These are phyloP conservation scores for Pogonocherus hispidulus DNA, from an alignment of 2,888 invertebrate genomes.

Conservation along the genomic window DNA sequence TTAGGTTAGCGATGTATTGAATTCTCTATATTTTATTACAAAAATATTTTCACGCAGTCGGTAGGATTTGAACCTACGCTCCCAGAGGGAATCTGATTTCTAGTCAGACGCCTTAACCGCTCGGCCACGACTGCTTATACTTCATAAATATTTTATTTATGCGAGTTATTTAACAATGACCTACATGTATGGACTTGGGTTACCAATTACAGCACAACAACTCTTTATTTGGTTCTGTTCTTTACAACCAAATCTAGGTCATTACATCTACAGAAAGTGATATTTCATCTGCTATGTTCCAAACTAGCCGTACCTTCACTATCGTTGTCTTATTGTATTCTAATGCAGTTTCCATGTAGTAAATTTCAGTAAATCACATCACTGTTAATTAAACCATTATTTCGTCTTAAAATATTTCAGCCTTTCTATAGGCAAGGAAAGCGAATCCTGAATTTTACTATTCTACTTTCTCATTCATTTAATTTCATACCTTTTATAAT, in stretches of 20 bases:
- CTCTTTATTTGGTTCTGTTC: neutral
- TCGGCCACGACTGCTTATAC: conserved; percentile 83
- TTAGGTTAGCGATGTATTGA: no score
- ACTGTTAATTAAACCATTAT: no score
- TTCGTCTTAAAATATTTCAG: no score
- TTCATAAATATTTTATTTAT: neutral
- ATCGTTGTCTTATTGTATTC: neutral
- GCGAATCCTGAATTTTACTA: no score
- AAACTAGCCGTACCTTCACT: neutral
- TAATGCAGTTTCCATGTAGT: neutral
- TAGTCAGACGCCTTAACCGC: conserved; percentile 92
- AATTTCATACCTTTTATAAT: no score
- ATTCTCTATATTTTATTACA: no score
- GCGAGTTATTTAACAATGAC: neutral
- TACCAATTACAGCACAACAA: neutral
- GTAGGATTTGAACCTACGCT: conserved; percentile 93
- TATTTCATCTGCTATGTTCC: neutral
- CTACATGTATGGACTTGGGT: neutral
- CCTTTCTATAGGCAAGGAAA: no score
- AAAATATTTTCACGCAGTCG: conserved; percentile 74
- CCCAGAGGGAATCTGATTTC: conserved; percentile 93
- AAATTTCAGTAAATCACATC: no score
- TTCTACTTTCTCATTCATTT: no score
- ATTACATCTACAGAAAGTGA: neutral
- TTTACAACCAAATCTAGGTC: neutral